These are phyloP conservation scores for Macheiramphus alcinus DNA, from an alignment of 2,113 vertebrate genomes.

Conservation along the genomic window DNA sequence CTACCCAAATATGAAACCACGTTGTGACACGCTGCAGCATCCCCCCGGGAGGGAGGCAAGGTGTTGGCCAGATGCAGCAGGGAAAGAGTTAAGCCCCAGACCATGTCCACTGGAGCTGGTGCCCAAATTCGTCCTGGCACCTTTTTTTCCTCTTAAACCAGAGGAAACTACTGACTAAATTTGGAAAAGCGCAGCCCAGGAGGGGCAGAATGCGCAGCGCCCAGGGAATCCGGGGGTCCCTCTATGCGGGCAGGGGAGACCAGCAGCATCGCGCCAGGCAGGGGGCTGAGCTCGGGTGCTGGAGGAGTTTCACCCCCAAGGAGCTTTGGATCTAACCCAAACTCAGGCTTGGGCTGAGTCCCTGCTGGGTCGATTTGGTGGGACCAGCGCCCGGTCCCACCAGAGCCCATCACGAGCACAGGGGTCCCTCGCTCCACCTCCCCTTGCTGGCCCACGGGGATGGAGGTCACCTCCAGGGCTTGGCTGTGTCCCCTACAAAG, in stretches of 20 bases:
- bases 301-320: not conserved
- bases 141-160: not conserved
- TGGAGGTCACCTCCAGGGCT: not conserved
- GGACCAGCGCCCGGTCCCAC: not conserved
- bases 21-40: not conserved
- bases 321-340: not conserved
- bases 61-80: not conserved
- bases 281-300: not conserved
- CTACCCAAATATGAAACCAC: not conserved
- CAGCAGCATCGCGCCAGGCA: not conserved
- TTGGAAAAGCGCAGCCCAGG: not conserved
- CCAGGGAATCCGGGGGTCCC: not conserved
- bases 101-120: not conserved
- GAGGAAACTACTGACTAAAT: not conserved
- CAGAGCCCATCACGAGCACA: not conserved
- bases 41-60: not conserved
- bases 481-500: not conserved
- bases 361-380: rapidly evolving
- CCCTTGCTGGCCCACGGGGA: rapidly evolving
- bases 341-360: rapidly evolving
- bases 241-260: rapidly evolving
- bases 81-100: not conserved
- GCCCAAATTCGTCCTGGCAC: not conserved
- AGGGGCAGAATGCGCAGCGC: rapidly evolving
- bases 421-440: not conserved